These are phyloP conservation scores for Holacanthus passer DNA, from an alignment of 2,113 vertebrate genomes.

Conservation along the genomic window DNA sequence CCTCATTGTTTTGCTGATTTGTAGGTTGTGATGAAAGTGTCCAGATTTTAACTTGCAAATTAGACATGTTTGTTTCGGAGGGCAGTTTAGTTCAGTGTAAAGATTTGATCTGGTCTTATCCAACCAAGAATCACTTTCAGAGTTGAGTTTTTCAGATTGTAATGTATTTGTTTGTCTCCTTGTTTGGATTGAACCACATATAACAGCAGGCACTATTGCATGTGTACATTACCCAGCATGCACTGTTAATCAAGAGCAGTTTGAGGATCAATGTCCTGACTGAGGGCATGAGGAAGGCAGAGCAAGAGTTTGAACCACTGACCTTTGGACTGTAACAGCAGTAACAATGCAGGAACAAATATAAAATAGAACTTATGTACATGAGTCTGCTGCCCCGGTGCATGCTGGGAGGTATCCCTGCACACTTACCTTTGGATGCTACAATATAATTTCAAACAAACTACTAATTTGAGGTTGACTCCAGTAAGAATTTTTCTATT, in stretches of 20 bases:
- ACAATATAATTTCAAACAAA: not conserved
- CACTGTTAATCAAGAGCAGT: too few relatives aligned
- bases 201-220: too few relatives aligned
- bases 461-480: not conserved
- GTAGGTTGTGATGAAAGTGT: not conserved
- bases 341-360: not conserved
- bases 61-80: not conserved
- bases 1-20: not conserved
- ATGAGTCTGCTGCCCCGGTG: not conserved
- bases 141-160: too few relatives aligned
- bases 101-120: not conserved
- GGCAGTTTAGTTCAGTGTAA: not conserved
- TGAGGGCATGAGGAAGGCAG: too few relatives aligned
- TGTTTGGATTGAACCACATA: not conserved
- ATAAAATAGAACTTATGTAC: not conserved
- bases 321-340: not conserved
- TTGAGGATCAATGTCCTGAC: not conserved
- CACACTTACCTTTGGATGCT: not conserved
- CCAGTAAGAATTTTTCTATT: not conserved
- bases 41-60: not conserved
- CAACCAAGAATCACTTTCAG: not conserved
- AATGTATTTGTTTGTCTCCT: too few relatives aligned
- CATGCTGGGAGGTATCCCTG: not conserved
- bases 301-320: too few relatives aligned
- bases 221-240: too few relatives aligned